phyloP scores from a whole-genome alignment of 2,113 vertebrate genomes.

The Astatoreochromis straeleni region DNA sequence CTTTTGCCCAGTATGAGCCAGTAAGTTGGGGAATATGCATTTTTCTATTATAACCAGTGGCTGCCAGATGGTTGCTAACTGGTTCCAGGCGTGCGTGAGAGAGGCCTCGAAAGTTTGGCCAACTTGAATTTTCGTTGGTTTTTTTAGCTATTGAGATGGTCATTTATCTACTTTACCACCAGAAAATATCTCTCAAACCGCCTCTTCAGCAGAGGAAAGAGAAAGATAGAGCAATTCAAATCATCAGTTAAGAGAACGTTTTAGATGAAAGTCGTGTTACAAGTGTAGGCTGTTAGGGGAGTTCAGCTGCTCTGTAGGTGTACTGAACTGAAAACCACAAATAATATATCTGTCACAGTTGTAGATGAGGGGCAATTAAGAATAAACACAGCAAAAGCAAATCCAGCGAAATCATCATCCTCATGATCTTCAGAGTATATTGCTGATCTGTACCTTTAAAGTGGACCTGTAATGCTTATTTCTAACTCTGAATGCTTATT shows the following conservation, averaged over 20 bases:
- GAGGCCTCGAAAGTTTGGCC: not conserved
- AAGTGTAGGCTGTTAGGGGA: not conserved
- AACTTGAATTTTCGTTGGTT: accelerated
- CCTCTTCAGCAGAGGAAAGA: not conserved
- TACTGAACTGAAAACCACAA: not conserved
- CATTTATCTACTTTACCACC: not conserved
- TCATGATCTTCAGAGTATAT: not conserved
- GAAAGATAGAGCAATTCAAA: not conserved
- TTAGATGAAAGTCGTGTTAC: not conserved
- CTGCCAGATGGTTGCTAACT: not conserved
- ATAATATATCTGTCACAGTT: not conserved
- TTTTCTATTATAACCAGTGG: not conserved
- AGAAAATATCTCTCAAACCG: not conserved
- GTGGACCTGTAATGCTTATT: not conserved
- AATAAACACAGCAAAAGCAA: not conserved
- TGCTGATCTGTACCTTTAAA: not conserved
- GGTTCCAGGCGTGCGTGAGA: accelerated
- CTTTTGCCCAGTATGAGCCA: not conserved
- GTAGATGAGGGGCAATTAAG: not conserved
- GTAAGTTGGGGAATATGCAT: not conserved
- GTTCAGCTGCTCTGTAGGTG: not conserved
- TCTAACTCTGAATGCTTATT: not conserved
- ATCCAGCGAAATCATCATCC: not conserved
- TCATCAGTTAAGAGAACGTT: not conserved
- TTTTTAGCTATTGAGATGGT: not conserved